Evolutionary conservation across 92 coral and sea anemone species (phyloP), one percentile per base, ranked within the genome.

Genomic region (Montipora capitata): DNA sequence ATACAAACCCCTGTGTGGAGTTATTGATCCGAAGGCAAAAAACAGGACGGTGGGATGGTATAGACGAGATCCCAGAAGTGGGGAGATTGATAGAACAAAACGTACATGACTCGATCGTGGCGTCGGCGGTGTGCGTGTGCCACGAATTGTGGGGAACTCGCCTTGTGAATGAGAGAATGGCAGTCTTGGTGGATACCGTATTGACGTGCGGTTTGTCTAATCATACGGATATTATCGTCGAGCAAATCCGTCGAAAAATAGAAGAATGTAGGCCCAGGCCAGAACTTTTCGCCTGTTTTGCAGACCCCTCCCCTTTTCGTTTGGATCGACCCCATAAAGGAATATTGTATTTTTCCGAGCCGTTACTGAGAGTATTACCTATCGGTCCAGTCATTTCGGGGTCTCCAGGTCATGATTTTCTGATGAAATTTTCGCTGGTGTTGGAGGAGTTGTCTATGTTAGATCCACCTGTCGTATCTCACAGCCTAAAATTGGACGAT

Each of bases 91-190:
- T 52, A 12, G 68, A 77, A 39, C 68, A 43, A 4, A 0, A 35
- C 12, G 45, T 57, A 44, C 13, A 40, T 40, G 81, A 77, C 40
- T 2, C 48, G 6, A 6, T 1, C 11, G 40, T 77, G 51, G 54
- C 70, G 39, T 4, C 0, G 2, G 71, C 35, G 40, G 54, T 44
- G 57, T 58, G 81, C 40, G 5, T 77, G 7, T 66, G 68, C 11
- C 82, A 77, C 42, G 82, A 77, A 51, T 13, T 77, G 10, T 59
- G 82, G 69, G 58, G 40, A 39, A 77, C 82, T 52, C 44, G 12
- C 40, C 20, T 74, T 3, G 11, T 27, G 65, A 3, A 35, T 2
- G 44, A 3, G 58, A 73, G 78, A 12, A 48, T 73, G 41, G 17
- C 78, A 40, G 78, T 73, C 3, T 13, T 2, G 41, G 78, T 73